A percentile compares a stretch with the other conserved stretches of the same genome.
phyloP scores from a whole-genome alignment of 2,113 vertebrate genomes.

The Synchiropus splendidus region DNA sequence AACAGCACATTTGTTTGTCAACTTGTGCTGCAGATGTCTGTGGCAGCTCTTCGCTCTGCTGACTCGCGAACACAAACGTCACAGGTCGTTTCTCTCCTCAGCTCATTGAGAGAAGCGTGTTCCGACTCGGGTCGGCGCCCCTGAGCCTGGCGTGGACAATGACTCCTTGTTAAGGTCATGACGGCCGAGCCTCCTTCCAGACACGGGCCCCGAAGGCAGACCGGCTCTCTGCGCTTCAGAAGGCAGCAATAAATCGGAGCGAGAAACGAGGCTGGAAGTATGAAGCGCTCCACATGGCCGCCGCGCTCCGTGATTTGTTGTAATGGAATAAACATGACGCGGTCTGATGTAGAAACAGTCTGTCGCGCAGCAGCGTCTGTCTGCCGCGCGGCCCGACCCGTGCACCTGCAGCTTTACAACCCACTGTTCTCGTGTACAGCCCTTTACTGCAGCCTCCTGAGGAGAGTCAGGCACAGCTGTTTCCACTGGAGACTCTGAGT shows the following conservation, averaged over 20 bases:
- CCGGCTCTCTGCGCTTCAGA: no score
- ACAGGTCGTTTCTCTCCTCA: constrained; percentile 51
- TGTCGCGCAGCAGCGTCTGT: constrained; percentile 36
- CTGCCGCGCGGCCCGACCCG: constrained; percentile 25
- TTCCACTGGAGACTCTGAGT: background rate
- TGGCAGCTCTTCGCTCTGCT: constrained; percentile 10
- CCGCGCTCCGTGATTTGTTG: constrained; percentile 40
- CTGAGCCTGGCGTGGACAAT: constrained; percentile 18
- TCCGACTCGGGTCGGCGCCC: constrained; percentile 13
- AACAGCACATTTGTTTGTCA: no score
- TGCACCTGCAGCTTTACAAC: constrained; percentile 56
- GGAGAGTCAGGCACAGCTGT: background rate
- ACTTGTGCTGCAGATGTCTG: no score
- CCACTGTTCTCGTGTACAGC: constrained; percentile 19
- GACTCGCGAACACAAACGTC: constrained; percentile 33
- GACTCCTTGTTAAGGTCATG: constrained; percentile 24
- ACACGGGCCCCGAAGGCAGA: no score
- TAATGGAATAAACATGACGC: constrained; percentile 55
- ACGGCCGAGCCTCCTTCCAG: constrained; percentile 16
- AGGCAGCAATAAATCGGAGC: constrained; percentile 14
- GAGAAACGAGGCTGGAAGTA: constrained; percentile 28
- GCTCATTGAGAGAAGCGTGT: constrained; percentile 32
- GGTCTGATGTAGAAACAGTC: constrained; percentile 44
- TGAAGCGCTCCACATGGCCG: constrained; percentile 43
- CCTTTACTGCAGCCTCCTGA: constrained; percentile 17